Base-by-base conservation (phyloP, 1,140 invertebrate genomes). In the Sesamia nonagrioides region DNA sequence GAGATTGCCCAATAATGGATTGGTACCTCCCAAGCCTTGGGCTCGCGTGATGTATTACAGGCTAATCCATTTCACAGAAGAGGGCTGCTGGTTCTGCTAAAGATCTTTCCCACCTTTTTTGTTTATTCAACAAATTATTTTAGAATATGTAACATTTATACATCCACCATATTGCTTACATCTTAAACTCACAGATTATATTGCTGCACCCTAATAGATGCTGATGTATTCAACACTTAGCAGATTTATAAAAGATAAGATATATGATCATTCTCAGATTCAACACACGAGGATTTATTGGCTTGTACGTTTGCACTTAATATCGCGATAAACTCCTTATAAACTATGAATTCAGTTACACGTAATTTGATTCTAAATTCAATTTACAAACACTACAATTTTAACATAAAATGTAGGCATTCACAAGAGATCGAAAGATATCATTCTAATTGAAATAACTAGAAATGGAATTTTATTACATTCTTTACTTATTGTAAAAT, bases 241-340 rank as follows among this genome's bases (percentile, higher is more conserved):
- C 15, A 63, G 60, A 63, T 63, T 63, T 63, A 42, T 63, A 37
- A 18, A 15, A 17, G 35, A 35, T 63, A 35, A 63, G 35, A 8
- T 15, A 5, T 40, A 40, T 63, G 6, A 63, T 42, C 60, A 40
- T 42, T 42, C 35, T 18, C 1, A 63, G 60, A 63, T 63, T 40
- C 35, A 63, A 40, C 60, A 42, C 60, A 63, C 35, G 37, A 63
- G n/a, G 33, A 63, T 63, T 40, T 63, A 63, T 63, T 63, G n/a
- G 60, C 42, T 63, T 63, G 35, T 18, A 40, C 60, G 37, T 63
- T 63, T 63, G 60, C 60, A 63, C 60, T n/a, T 63, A 17, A 11
- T 63, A 42, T 63, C 37, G 17, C 15, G 37, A 18, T 42, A 63
- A 17, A 9, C 37, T 8, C 35, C 17, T 42, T 40, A 61, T 9